phyloP scores from a whole-genome alignment of 1,140 invertebrate genomes.

The Zaprionus kolodkinae region DNA sequence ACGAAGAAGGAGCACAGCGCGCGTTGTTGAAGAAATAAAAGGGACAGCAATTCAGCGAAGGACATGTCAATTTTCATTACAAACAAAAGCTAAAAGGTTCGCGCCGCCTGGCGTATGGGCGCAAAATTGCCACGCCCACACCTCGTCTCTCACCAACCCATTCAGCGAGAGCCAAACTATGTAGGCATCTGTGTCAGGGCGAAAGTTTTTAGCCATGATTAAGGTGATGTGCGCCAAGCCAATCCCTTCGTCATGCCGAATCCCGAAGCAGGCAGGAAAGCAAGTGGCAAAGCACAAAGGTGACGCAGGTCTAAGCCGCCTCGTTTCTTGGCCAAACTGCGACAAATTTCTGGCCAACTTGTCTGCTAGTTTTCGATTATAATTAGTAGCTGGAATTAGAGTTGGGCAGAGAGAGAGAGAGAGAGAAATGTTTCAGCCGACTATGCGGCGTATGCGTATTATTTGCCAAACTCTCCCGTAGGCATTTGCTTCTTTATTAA shows the following conservation, averaged over 20 bases:
- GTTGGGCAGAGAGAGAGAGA: too few species aligned
- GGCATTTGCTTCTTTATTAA: not conserved
- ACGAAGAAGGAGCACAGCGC: not conserved
- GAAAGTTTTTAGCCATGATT: slow-evolving; percentile 38
- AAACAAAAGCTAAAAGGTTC: slow-evolving; percentile 74
- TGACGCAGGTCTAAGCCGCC: slow-evolving; percentile 19
- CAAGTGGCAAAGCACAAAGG: slow-evolving; percentile 25
- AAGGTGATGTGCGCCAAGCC: slow-evolving; percentile 17
- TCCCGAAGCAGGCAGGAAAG: slow-evolving; percentile 16
- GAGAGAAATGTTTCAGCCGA: too few species aligned
- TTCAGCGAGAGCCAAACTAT: not conserved
- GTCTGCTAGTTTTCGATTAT: not conserved
- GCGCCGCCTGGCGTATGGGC: slow-evolving; percentile 29
- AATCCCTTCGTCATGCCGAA: slow-evolving; percentile 20
- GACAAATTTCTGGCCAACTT: not conserved
- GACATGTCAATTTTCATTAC: slow-evolving; percentile 77
- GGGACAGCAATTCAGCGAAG: slow-evolving; percentile 68
- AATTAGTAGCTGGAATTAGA: slow-evolving; percentile 26
- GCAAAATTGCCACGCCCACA: not conserved
- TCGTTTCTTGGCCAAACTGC: not conserved
- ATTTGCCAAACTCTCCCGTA: too few species aligned
- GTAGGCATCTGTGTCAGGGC: slow-evolving; percentile 31
- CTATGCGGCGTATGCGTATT: slow-evolving; percentile 9
- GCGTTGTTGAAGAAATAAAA: not conserved
- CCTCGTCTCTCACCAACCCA: not conserved